Conservation (phyloP, 2,797 vertebrate genomes). For the Adelosebastes latens region DNA sequence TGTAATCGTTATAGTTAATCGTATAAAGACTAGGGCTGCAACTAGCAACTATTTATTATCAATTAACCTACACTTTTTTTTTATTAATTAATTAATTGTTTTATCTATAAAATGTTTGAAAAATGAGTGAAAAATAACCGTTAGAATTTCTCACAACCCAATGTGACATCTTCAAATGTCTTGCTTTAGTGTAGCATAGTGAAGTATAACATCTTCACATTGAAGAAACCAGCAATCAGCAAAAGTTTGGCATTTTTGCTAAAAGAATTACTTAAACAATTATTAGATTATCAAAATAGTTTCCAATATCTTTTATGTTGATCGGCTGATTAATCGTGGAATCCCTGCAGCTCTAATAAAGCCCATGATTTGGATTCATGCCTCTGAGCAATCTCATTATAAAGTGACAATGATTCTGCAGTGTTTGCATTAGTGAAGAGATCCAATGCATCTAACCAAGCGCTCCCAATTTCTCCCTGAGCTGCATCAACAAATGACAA, state of each 20-base stretch:
- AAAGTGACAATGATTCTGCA: neutral
- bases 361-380: neutral
- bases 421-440: neutral
- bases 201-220: neutral
- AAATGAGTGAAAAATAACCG: neutral
- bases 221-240: neutral
- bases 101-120: neutral
- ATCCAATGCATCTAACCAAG: neutral
- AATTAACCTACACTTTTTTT: neutral
- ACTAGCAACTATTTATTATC: neutral
- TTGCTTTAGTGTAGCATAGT: neutral
- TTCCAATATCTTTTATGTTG: neutral
- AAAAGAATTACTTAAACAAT: neutral
- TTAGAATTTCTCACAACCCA: neutral
- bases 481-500: neutral
- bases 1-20: neutral
- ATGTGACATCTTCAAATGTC: neutral
- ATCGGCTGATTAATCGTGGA: rapidly evolving
- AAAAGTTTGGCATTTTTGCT: neutral
- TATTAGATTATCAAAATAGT: neutral
- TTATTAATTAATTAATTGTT: neutral
- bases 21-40: neutral
- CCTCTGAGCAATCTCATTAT: neutral
- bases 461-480: neutral
- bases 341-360: neutral